Evolutionary conservation across 2,797 vertebrate species (phyloP).

Genomic region (Furcifer pardalis): DNA sequence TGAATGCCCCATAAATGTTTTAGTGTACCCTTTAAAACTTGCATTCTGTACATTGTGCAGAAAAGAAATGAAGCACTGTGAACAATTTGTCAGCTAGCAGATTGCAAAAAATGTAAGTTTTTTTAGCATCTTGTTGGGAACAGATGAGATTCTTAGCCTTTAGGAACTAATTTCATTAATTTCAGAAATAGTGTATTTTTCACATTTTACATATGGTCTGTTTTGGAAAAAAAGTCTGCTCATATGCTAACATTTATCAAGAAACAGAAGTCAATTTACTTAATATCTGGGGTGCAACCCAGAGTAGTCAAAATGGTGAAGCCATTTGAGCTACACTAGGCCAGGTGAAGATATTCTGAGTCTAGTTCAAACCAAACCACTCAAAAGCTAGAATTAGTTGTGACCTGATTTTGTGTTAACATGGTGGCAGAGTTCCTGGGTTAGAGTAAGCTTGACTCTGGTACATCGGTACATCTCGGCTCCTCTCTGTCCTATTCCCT

Average conservation of each 20-base stretch:
- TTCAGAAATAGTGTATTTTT: neutral
- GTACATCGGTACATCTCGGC: too few relatives aligned
- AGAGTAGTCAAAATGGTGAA: too few relatives aligned
- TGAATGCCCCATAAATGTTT: neutral
- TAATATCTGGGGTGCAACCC: too few relatives aligned
- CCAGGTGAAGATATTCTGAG: too few relatives aligned
- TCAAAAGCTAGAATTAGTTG: too few relatives aligned
- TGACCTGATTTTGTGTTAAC: too few relatives aligned
- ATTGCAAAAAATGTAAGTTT: constrained; percentile 59
- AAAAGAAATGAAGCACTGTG: constrained; percentile 49
- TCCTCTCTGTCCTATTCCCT: too few relatives aligned
- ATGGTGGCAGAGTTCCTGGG: too few relatives aligned
- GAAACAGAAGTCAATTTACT: neutral
- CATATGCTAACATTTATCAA: neutral
- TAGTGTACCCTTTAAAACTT: constrained; percentile 47
- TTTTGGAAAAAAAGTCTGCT: neutral
- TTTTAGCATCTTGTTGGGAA: constrained; percentile 70
- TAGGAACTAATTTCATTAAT: neutral
- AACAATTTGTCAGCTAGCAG: constrained; percentile 66
- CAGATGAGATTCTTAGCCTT: constrained; percentile 71
- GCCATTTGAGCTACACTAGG: too few relatives aligned
- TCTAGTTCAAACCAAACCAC: too few relatives aligned
- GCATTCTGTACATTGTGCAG: neutral
- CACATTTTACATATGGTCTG: neutral
- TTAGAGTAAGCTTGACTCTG: too few relatives aligned